Evolutionary conservation across 2,888 invertebrate genomes (phyloP), one percentile per base, ranked within the genome.

Genomic region (Heteromurus nitidus): DNA sequence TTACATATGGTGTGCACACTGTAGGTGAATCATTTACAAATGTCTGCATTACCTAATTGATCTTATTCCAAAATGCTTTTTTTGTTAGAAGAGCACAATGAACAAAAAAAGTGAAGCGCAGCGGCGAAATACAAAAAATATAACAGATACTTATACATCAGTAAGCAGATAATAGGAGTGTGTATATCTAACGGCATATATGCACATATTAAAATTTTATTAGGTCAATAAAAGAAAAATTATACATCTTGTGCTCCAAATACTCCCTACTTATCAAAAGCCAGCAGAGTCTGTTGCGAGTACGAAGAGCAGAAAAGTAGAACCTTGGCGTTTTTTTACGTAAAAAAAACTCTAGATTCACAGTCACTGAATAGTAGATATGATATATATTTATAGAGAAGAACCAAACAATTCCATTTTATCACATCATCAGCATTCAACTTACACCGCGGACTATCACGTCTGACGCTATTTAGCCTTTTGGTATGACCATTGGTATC

Each of bases 151-250:
- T 47, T 11, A 47, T n/a, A 47, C 47, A 47, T 16, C 11, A n/a
- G 47, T 47, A 47, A 47, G n/a, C 47, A 3, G 47, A n/a, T 13
- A 3, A 47, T 47, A 47, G 36, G 7, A 47, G n/a, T 47, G 47
- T n/a, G n/a, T 47, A 36, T 36, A n/a, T n/a, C n/a, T n/a, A n/a
- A n/a, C n/a, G n/a, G 36, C 13, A 36, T 36, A 9, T 67, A 44
- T 47, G 47, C n/a, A 58, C 70, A 53, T 26, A 77, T 70, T 47
- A 47, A 47, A 47, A 47, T 47, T 47, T 70, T 81, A 73, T 81
- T 69, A 82, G 84, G 84, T 84, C 84, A 84, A 82, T 82, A 84
- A 82, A 82, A 81, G 80, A 84, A 84, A 84, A 84, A 80, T 79
- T 74, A 80, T 64, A 68, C 80, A 58, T 81, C 50, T 80, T 82